Evolutionary conservation across 2,797 vertebrate species (phyloP).

Genomic region (Crenuchus spilurus): DNA sequence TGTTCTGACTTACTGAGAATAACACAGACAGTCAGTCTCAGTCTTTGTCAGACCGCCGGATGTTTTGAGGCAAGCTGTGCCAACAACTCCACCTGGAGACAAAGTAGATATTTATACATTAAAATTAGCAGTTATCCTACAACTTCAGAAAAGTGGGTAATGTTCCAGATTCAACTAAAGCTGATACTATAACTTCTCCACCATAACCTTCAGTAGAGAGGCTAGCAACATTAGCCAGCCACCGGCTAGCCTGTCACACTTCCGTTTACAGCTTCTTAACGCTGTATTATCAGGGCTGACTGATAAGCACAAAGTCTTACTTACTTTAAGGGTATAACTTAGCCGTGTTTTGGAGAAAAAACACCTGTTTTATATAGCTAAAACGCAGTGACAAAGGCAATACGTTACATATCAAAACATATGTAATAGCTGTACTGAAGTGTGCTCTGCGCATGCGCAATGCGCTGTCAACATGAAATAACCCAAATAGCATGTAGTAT

Average conservation of each 20-base stretch:
- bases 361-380: not conserved
- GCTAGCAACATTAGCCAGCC: conserved; percentile 17
- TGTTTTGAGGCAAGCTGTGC: not conserved
- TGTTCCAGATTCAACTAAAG: not conserved
- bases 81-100: not conserved
- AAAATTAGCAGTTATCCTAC: not conserved
- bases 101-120: not conserved
- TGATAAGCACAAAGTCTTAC: not conserved
- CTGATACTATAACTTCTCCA: not conserved
- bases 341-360: not conserved
- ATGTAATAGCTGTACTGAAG: not conserved
- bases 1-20: too few species aligned
- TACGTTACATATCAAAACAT: not conserved
- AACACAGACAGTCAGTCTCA: too few species aligned
- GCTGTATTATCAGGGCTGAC: not conserved
- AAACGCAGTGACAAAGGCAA: not conserved
- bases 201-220: not conserved
- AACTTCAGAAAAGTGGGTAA: not conserved
- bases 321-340: not conserved
- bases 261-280: not conserved
- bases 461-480: not conserved
- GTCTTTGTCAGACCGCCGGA: not conserved
- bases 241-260: not conserved
- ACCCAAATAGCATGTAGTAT: not conserved
- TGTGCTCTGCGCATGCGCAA: conserved; percentile 27